phyloP scores from a whole-genome alignment of 2,113 vertebrate species.

The Pimephales promelas region DNA sequence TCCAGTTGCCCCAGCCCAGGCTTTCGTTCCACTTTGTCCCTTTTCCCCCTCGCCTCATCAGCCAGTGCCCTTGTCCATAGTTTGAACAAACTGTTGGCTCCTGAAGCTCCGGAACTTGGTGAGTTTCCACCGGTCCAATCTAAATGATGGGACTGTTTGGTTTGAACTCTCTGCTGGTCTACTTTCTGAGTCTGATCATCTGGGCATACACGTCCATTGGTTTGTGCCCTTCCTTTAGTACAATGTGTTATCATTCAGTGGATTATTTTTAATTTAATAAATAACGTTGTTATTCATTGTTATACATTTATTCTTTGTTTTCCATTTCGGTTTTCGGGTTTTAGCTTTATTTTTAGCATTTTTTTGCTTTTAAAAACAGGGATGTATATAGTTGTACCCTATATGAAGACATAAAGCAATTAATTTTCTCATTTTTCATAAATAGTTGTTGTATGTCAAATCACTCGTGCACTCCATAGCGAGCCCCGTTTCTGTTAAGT shows the following conservation, averaged over 20 bases:
- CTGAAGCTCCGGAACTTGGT: constrained; percentile 17
- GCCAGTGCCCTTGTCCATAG: not conserved
- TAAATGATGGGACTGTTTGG: constrained; percentile 23
- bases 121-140: constrained; percentile 12
- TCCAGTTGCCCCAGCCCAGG: constrained; percentile 21
- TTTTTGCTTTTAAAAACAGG: not conserved
- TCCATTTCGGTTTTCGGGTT: not conserved
- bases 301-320: not conserved
- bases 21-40: constrained; percentile 29
- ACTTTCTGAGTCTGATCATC: constrained; percentile 27
- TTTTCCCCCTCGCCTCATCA: constrained; percentile 28
- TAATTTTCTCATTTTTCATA: not conserved
- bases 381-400: not conserved
- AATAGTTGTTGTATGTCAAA: not conserved
- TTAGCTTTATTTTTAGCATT: not conserved
- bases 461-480: not conserved
- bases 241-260: not conserved
- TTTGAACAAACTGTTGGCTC: constrained; percentile 24
- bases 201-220: not conserved
- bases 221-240: not conserved
- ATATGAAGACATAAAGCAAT: not conserved
- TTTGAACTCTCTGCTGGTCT: constrained; percentile 9
- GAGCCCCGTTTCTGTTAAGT: too few species aligned
- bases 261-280: not conserved
- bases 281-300: not conserved